These are phyloP conservation scores for Eubucco bourcierii DNA, from an alignment of 2,113 vertebrate genomes.

Conservation along the genomic window DNA sequence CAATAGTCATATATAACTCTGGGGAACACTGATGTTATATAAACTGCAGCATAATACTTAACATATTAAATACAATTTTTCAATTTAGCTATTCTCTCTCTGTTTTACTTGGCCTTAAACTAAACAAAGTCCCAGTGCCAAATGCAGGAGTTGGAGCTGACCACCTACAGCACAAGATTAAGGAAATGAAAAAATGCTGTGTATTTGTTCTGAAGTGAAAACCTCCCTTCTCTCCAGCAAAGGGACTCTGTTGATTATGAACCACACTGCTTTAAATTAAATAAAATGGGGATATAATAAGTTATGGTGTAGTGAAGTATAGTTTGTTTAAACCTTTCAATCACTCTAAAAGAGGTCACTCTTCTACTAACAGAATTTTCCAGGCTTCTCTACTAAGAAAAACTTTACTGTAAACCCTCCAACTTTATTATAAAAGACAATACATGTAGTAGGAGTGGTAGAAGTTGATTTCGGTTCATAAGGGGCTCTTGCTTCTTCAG, in stretches of 20 bases:
- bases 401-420: background rate
- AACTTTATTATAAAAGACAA: background rate
- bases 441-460: background rate
- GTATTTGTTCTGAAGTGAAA: slow-evolving; percentile 60
- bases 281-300: slow-evolving; percentile 58
- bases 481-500: background rate
- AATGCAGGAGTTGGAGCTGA: slow-evolving; percentile 59
- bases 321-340: slow-evolving; percentile 38
- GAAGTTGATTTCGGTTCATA: slow-evolving; percentile 19
- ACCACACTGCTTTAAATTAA: slow-evolving; percentile 46
- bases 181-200: slow-evolving; percentile 67
- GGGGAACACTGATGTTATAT: slow-evolving; percentile 55
- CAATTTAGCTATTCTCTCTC: slow-evolving; percentile 59
- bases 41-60: slow-evolving; percentile 59
- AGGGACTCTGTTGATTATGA: slow-evolving; percentile 44
- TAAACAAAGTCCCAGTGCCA: slow-evolving; percentile 52
- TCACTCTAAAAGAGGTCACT: slow-evolving; percentile 18
- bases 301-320: slow-evolving; percentile 24
- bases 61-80: slow-evolving; percentile 63
- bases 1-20: slow-evolving; percentile 33
- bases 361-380: slow-evolving; percentile 25
- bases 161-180: slow-evolving; percentile 63
- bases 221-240: background rate
- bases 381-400: background rate
- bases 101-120: slow-evolving; percentile 71